Evolutionary conservation across 2,797 vertebrate genomes (phyloP).

Genomic region (Siniperca scherzeri): DNA sequence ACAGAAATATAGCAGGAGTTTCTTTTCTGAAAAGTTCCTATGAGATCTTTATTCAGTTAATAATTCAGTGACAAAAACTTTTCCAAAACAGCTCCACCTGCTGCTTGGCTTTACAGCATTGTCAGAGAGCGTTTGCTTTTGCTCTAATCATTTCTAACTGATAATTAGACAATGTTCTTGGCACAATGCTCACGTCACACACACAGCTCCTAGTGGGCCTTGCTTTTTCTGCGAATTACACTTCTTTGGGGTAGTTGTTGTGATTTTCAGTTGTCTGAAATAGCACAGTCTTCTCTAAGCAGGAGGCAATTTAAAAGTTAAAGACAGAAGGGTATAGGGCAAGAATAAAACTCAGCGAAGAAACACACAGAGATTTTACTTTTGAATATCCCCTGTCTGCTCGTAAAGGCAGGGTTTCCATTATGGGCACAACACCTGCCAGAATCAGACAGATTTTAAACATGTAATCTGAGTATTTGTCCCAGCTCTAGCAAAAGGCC

Average conservation of each 20-base stretch:
- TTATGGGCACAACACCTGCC: conserved; percentile 37
- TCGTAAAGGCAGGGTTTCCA: conserved; percentile 42
- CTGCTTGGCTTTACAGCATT: conserved; percentile 21
- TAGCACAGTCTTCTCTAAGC: conserved; percentile 29
- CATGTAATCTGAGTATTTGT: conserved; percentile 55
- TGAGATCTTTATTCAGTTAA: conserved; percentile 34
- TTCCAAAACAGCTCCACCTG: conserved; percentile 21
- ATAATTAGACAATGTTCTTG: conserved; percentile 59
- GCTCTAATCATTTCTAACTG: conserved; percentile 51
- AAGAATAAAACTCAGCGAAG: conserved; percentile 22
- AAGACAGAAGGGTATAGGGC: conserved; percentile 10
- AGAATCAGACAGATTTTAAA: conserved; percentile 50
- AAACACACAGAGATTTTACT: conserved; percentile 38
- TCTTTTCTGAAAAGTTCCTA: conserved; percentile 12
- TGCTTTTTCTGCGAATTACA: conserved; percentile 25
- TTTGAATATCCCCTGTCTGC: conserved; percentile 57
- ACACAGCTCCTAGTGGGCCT: conserved; percentile 17
- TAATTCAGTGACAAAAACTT: conserved; percentile 51
- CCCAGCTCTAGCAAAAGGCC: conserved; percentile 59
- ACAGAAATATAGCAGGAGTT: conserved; percentile 3
- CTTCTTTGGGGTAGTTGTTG: conserved; percentile 19
- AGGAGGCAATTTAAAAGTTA: conserved; percentile 51
- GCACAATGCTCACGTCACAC: conserved; percentile 27
- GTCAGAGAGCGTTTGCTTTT: conserved; percentile 31
- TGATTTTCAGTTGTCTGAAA: conserved; percentile 51